These are phyloP conservation scores for Diplogasteroides magnus DNA, from an alignment of 1,140 invertebrate species.

Conservation along the genomic window DNA sequence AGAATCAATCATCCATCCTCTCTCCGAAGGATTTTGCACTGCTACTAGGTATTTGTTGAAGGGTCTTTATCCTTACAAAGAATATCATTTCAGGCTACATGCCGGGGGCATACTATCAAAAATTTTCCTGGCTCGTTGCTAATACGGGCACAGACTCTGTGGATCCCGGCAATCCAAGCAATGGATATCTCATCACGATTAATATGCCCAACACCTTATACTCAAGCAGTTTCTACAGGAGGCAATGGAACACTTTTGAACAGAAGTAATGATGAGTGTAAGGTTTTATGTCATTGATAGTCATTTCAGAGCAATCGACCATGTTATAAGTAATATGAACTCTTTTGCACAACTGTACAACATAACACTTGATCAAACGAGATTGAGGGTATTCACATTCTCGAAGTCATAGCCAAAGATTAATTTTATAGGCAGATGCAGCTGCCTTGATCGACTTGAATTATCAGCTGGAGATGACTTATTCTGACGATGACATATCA, in stretches of 20 bases:
- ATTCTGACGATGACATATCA: conserved; percentile 28
- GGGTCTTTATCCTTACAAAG: too few relatives aligned
- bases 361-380: background rate
- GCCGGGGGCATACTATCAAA: too few relatives aligned
- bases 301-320: background rate
- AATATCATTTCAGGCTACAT: conserved; percentile 34
- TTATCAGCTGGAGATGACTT: background rate
- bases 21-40: too few relatives aligned
- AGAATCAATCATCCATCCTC: too few relatives aligned
- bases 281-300: background rate
- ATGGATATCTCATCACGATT: conserved; percentile 32
- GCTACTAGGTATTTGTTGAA: too few relatives aligned
- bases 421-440: background rate
- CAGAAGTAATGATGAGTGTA: conserved; percentile 5
- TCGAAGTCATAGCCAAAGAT: background rate
- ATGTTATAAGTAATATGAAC: background rate
- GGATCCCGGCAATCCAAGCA: too few relatives aligned
- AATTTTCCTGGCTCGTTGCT: too few relatives aligned
- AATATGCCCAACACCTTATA: conserved; percentile 33
- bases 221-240: conserved; percentile 26
- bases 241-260: conserved; percentile 29
- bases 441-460: background rate
- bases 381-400: background rate
- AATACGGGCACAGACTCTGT: too few relatives aligned
- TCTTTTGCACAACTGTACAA: background rate